A percentile compares a stretch with the other conserved stretches of the same genome.
Conservation (phyloP, 1,140 invertebrate species). For the Drosophila oshimai region DNA sequence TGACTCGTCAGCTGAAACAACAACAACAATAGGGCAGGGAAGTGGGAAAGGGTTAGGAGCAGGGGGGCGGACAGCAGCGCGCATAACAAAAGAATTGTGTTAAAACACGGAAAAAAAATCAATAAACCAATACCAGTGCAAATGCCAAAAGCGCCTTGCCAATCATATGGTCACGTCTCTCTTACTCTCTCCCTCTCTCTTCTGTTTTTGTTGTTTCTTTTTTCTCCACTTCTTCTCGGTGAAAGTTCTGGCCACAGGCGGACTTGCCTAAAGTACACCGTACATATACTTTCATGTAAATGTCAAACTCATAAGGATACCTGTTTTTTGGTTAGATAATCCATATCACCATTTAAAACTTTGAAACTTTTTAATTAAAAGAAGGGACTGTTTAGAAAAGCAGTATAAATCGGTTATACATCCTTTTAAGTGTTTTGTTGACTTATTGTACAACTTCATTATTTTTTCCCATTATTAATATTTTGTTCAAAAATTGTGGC, state of each 20-base stretch:
- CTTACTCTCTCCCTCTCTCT: slow-evolving; percentile 4
- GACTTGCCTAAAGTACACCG: background rate
- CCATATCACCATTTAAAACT: background rate
- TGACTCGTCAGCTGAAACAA: slow-evolving; percentile 10
- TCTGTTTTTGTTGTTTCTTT: slow-evolving; percentile 24
- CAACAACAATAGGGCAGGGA: background rate
- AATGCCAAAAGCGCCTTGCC: slow-evolving; percentile 54
- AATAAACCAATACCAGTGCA: slow-evolving; percentile 77
- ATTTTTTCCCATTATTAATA: too few species aligned
- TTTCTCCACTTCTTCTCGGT: slow-evolving; percentile 39
- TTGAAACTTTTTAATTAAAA: too few species aligned
- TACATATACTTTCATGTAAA: background rate
- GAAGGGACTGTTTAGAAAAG: too few species aligned
- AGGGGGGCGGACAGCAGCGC: slow-evolving; percentile 4
- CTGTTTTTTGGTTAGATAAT: background rate
- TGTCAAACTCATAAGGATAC: too few species aligned
- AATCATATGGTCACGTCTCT: slow-evolving; percentile 65
- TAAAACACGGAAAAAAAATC: slow-evolving; percentile 59
- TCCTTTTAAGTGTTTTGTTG: too few species aligned
- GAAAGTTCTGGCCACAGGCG: slow-evolving; percentile 61
- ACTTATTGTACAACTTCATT: too few species aligned
- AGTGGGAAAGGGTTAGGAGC: too few species aligned
- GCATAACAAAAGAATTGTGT: slow-evolving; percentile 57
- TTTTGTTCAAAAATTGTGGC: too few species aligned
- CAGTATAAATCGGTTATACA: background rate